These are phyloP conservation scores for Denticeps clupeoides DNA, from an alignment of 2,797 vertebrate genomes.

Conservation along the genomic window DNA sequence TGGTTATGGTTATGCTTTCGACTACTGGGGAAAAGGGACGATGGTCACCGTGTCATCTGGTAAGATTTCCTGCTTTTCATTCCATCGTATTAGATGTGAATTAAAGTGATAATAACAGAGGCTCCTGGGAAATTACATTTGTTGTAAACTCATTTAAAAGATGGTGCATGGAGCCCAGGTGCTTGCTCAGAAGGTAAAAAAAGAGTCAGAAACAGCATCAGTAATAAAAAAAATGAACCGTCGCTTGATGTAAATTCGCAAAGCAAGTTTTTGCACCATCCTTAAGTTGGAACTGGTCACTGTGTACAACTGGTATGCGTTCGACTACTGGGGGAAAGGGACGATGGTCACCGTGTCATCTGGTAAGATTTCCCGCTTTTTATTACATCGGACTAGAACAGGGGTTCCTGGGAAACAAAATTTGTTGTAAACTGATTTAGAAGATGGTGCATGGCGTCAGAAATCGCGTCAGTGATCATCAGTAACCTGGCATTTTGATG, in stretches of 20 bases:
- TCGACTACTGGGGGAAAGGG: conserved; percentile 49
- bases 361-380: conserved; percentile 42
- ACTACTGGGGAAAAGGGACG: conserved; percentile 38
- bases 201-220: no score
- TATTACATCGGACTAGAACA: background rate
- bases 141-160: no score
- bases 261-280: conserved; percentile 25
- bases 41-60: background rate
- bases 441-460: no score
- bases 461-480: no score
- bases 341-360: conserved; percentile 44
- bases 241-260: background rate
- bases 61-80: background rate
- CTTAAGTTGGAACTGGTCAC: conserved; percentile 11
- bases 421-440: no score
- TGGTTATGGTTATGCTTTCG: conserved; percentile 28
- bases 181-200: no score
- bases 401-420: no score
- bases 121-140: background rate
- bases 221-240: no score
- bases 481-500: no score
- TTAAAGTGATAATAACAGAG: background rate
- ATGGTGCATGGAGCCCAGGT: no score
- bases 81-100: background rate
- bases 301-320: conserved; percentile 31